Evolutionary conservation across 2,113 vertebrate genomes (phyloP), one percentile per base, ranked within the genome.

Genomic region (Ctenomys sociabilis): DNA sequence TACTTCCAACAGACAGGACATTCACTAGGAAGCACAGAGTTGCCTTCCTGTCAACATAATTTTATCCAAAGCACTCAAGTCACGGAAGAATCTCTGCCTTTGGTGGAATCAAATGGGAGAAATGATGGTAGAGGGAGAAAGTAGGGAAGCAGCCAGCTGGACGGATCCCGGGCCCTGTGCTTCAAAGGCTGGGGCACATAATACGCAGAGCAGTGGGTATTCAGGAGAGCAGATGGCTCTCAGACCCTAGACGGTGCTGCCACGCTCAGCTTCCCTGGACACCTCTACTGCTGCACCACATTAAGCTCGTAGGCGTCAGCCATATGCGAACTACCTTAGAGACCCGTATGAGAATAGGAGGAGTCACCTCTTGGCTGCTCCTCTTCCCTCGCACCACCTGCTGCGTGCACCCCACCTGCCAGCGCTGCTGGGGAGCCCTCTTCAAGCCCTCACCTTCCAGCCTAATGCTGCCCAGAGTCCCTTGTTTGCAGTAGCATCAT

Each of bases 61-160:
- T 88, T 97, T 97, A 91, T 14, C 32, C 10, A 4, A 92, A 96
- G 57, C 90, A 16, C 0, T 93, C 82, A 90, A 12, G 90, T 8
- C 19, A 12, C 77, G 95, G 66, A 82, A 14, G 77, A 96, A 94
- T 93, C 5, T 40, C 2, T 32, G 73, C 92, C 89, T 95, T 16
- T 22, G 77, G 21, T 77, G 32, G 96, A 52, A 97, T 85, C 28
- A 82, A 35, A 57, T 94, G 7, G 12, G 40, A 37, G 19, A 37
- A 64, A 24, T 54, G 26, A 22, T 35, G 16, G 14, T 28, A 8
- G 37, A n/a, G 24, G n/a, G 30, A 37, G 4, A 68, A 12, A 1
- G 21, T n/a, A 0, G 28, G 24, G 12, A 59, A 73, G 37, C 0
- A 45, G 28, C 5, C 61, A 49, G 37, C 16, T 66, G 59, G 78